A percentile compares a stretch with the other conserved stretches of the same genome.
These are phyloP conservation scores for Sminthurinus aureus DNA, from an alignment of 2,888 invertebrate species.

Conservation along the genomic window DNA sequence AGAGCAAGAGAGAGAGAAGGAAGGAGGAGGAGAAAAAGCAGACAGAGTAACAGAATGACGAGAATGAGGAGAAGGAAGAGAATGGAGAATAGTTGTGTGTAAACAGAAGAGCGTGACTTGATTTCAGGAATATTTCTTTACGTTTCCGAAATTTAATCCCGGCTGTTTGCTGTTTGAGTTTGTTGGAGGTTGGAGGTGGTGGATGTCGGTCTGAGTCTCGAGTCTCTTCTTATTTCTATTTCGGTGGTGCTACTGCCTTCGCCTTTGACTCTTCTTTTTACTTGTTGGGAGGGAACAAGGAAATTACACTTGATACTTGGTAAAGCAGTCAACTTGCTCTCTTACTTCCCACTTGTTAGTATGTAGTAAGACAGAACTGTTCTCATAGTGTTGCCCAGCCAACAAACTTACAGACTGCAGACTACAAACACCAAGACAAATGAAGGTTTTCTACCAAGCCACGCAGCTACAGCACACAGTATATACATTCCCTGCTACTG, in stretches of 20 bases:
- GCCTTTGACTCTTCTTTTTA: not conserved
- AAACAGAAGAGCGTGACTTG: conserved; percentile 24
- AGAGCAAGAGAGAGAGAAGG: not conserved
- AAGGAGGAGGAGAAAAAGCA: not conserved
- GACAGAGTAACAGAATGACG: not conserved
- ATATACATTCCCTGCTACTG: too few relatives aligned
- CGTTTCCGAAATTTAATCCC: conserved; percentile 19
- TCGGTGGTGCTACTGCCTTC: not conserved
- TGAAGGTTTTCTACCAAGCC: conserved; percentile 4
- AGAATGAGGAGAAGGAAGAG: not conserved
- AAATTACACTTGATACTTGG: conserved; percentile 15
- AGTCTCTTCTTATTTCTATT: too few relatives aligned
- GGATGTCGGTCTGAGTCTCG: not conserved
- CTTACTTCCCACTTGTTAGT: not conserved
- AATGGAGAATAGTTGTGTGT: not conserved
- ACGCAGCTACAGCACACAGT: too few relatives aligned
- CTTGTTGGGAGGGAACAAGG: not conserved
- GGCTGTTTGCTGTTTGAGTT: conserved; percentile 5
- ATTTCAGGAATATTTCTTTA: conserved; percentile 22
- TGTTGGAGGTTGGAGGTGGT: not conserved
- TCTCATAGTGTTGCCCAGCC: too few relatives aligned
- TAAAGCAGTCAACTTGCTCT: conserved; percentile 19
- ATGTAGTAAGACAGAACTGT: not conserved
- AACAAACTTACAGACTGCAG: too few relatives aligned
- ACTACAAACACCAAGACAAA: not conserved